Conservation (phyloP, 2,888 invertebrate genomes). For the Esperia sulphurella region DNA sequence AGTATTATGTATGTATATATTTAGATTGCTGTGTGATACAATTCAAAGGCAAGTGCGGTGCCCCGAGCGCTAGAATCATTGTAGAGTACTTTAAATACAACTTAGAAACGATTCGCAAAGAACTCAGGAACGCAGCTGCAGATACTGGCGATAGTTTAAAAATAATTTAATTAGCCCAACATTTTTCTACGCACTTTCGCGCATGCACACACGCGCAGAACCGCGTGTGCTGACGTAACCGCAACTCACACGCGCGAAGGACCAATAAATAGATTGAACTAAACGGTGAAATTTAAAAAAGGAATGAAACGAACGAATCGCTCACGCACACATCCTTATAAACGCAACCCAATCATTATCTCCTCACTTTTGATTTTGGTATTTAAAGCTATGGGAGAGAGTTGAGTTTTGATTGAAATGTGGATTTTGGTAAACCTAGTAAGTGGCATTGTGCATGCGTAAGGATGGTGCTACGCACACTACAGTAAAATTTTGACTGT, state of each 20-base stretch:
- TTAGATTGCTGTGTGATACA: too few species aligned
- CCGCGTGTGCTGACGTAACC: constrained; percentile 42
- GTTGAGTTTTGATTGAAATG: constrained; percentile 28
- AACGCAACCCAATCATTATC: constrained; percentile 74
- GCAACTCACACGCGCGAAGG: constrained; percentile 58
- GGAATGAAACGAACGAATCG: constrained; percentile 75
- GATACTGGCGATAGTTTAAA: not conserved
- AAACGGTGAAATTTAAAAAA: constrained; percentile 80
- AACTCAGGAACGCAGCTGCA: not conserved
- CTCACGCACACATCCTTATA: constrained; percentile 53
- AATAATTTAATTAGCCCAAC: constrained; percentile 36
- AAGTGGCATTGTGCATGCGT: constrained; percentile 66
- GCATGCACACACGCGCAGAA: constrained; percentile 35
- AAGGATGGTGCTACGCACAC: constrained; percentile 58
- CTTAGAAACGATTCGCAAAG: too few species aligned
- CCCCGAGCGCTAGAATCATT: too few species aligned
- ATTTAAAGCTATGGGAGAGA: constrained; percentile 24
- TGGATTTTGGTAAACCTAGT: constrained; percentile 58
- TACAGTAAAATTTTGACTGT: constrained; percentile 61
- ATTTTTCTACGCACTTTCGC: constrained; percentile 77
- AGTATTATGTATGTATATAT: too few species aligned
- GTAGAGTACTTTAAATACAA: too few species aligned
- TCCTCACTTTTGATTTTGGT: constrained; percentile 23
- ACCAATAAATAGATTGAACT: constrained; percentile 80
- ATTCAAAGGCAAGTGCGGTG: too few species aligned